Evolutionary conservation across 92 coral and sea anemone genomes (phyloP).

Genomic region (Plumapathes pennacea): DNA sequence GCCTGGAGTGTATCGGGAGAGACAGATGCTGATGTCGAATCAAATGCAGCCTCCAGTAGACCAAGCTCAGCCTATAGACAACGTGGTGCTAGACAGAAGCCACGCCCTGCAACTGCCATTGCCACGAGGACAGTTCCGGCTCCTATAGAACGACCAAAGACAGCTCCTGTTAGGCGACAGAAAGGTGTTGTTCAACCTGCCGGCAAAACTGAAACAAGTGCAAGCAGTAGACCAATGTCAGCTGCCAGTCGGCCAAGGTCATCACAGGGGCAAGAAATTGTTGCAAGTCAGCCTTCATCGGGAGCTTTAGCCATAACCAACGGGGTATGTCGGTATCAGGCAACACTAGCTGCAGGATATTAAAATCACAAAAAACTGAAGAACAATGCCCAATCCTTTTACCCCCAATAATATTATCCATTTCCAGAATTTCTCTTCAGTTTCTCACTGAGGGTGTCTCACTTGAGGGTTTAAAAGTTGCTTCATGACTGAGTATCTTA

Average conservation of each 20-base stretch:
- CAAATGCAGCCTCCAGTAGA: slow-evolving; percentile 82
- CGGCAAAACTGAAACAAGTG: slow-evolving; percentile 11
- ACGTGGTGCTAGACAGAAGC: slow-evolving; percentile 46
- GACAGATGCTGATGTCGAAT: slow-evolving; percentile 86
- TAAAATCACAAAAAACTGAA: too few species aligned
- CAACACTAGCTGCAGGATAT: too few species aligned
- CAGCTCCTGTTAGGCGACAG: slow-evolving; percentile 54
- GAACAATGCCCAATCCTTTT: too few species aligned
- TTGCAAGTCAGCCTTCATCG: slow-evolving; percentile 15
- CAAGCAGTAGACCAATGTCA: slow-evolving; percentile 28
- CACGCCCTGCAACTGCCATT: slow-evolving; percentile 73
- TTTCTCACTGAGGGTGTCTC: too few species aligned
- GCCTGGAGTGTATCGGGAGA: slow-evolving; percentile 82
- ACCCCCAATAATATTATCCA: too few species aligned
- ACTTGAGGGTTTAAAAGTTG: too few species aligned
- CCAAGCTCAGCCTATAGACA: slow-evolving; percentile 78
- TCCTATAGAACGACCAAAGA: slow-evolving; percentile 58
- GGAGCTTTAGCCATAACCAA: slow-evolving; percentile 62
- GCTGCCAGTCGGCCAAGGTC: slow-evolving; percentile 30
- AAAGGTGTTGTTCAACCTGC: slow-evolving; percentile 19
- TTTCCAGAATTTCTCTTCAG: too few species aligned
- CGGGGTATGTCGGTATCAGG: slow-evolving; percentile 76
- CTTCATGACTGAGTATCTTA: too few species aligned
- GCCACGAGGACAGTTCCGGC: slow-evolving; percentile 14
- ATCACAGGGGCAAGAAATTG: slow-evolving; percentile 15